Percentiles rank a stretch among this genome's conserved stretches.
Conservation (phyloP, 1,140 invertebrate species). For the Uloborus diversus region DNA sequence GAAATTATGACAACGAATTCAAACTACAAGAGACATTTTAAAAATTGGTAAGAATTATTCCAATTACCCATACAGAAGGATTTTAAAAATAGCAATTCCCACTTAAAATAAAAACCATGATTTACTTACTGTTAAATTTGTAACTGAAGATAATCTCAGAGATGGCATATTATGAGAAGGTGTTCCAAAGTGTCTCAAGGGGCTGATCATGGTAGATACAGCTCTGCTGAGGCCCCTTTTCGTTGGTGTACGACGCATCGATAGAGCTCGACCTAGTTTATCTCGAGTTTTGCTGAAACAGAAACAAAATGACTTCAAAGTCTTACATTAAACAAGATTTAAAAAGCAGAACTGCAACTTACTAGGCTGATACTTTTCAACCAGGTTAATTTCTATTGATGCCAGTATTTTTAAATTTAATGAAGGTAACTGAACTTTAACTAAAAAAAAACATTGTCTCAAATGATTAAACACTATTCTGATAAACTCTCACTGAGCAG, state of each 20-base stretch:
- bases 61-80: too few species aligned
- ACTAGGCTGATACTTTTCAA: background rate
- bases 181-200: constrained; percentile 62
- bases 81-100: too few species aligned
- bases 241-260: constrained; percentile 92
- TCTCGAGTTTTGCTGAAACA: constrained; percentile 74
- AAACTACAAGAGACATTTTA: too few species aligned
- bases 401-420: too few species aligned
- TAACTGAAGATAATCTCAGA: constrained; percentile 39
- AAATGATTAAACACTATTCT: too few species aligned
- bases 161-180: constrained; percentile 2
- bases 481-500: too few species aligned
- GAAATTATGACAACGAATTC: too few species aligned
- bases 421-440: too few species aligned
- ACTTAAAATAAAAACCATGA: too few species aligned
- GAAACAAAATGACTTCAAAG: constrained; percentile 62
- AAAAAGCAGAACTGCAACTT: background rate
- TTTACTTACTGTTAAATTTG: constrained; percentile 52
- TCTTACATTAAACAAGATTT: background rate
- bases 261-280: constrained; percentile 91
- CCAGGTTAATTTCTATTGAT: background rate
- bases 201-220: constrained; percentile 93
- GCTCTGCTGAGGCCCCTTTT: constrained; percentile 83
- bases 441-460: too few species aligned
- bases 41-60: too few species aligned